These are phyloP conservation scores for Alectoris magna DNA, from an alignment of 2,797 vertebrate genomes.

Conservation along the genomic window DNA sequence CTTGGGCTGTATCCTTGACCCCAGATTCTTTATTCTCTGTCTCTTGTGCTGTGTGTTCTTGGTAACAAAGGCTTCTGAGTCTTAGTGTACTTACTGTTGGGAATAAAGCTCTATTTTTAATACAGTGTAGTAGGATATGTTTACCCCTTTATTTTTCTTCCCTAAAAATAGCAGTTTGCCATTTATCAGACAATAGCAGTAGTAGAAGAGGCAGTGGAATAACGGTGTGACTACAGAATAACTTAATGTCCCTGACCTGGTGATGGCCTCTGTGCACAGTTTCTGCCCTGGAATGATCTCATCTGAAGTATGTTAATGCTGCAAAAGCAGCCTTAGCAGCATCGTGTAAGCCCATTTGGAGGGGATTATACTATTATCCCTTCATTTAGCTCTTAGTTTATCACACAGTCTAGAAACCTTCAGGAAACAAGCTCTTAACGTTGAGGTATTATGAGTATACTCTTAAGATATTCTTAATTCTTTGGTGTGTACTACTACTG, in stretches of 20 bases:
- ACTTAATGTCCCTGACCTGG: slow-evolving; percentile 27
- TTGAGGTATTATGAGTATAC: background rate
- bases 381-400: slow-evolving; percentile 24
- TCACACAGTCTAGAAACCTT: slow-evolving; percentile 9
- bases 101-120: background rate
- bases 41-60: background rate
- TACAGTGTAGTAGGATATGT: background rate
- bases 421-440: slow-evolving; percentile 13
- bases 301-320: slow-evolving; percentile 35
- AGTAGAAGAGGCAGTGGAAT: background rate
- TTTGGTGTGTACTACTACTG: background rate
- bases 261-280: background rate
- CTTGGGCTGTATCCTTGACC: slow-evolving; percentile 12
- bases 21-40: background rate
- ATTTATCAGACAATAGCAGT: background rate
- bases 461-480: background rate
- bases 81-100: background rate
- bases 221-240: background rate
- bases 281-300: slow-evolving; percentile 23
- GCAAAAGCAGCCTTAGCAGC: slow-evolving; percentile 36
- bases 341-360: slow-evolving; percentile 29
- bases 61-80: background rate
- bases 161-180: background rate
- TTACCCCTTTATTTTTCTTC: background rate
- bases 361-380: slow-evolving; percentile 21